A percentile compares a stretch with the other conserved stretches of the same genome.
phyloP scores from a whole-genome alignment of 2,113 vertebrate genomes.

The Catharus minimus region DNA sequence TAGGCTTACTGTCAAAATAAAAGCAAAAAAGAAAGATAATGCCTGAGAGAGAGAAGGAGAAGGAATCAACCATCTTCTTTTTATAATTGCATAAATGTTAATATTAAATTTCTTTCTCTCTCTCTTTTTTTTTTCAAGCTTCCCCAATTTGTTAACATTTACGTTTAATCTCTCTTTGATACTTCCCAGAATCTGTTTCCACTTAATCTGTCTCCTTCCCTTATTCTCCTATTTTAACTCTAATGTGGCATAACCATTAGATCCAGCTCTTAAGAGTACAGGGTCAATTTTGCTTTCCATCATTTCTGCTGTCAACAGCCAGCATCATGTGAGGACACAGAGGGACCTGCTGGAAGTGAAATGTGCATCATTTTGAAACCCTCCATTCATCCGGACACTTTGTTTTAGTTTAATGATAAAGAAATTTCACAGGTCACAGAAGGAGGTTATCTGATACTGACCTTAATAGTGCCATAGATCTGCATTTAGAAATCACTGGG shows the following conservation, averaged over 20 bases:
- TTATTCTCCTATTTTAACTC: not conserved
- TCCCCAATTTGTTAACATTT: not conserved
- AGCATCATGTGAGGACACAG: not conserved
- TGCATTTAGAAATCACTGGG: not conserved
- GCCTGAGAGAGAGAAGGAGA: not conserved
- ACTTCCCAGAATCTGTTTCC: not conserved
- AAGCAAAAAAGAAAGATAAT: not conserved
- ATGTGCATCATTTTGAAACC: not conserved
- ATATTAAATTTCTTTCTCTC: not conserved
- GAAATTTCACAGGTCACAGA: not conserved
- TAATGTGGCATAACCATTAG: not conserved
- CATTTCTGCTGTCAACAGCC: not conserved
- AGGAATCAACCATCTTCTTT: not conserved
- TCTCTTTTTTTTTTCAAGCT: not conserved
- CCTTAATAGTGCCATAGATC: not conserved
- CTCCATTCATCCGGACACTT: not conserved
- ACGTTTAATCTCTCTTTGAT: slow-evolving; percentile 34
- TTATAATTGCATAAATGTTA: slow-evolving; percentile 33
- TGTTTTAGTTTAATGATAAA: not conserved
- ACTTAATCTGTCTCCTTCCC: not conserved
- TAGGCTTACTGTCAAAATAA: slow-evolving; percentile 37
- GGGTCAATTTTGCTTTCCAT: not conserved
- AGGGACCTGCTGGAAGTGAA: not conserved
- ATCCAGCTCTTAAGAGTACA: not conserved
- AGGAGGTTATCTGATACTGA: not conserved